phyloP scores from a whole-genome alignment of 2,888 invertebrate genomes.

The Polydrusus cervinus region DNA sequence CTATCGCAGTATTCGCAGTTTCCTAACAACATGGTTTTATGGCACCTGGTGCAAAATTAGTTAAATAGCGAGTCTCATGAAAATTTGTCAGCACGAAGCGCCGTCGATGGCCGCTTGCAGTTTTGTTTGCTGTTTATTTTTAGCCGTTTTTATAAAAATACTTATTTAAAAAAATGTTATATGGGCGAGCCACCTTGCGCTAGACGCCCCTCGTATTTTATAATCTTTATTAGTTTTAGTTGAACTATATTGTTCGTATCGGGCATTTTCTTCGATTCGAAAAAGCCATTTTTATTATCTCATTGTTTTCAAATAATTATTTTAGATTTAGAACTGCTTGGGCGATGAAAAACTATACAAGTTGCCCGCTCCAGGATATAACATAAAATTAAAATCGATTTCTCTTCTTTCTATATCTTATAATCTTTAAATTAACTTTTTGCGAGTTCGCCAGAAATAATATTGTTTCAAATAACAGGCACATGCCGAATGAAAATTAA shows the following conservation, averaged over 20 bases:
- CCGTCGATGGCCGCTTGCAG: too few species aligned
- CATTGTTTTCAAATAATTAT: conserved; percentile 66
- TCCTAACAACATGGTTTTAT: too few species aligned
- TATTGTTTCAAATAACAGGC: conserved; percentile 52
- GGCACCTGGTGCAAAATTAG: too few species aligned
- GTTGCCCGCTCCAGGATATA: conserved; percentile 49
- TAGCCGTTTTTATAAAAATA: too few species aligned
- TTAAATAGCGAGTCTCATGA: too few species aligned
- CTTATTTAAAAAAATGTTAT: too few species aligned
- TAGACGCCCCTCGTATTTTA: conserved; percentile 29
- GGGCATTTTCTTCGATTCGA: conserved; percentile 58
- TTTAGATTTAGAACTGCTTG: conserved; percentile 60
- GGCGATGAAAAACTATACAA: conserved; percentile 58
- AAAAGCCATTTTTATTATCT: conserved; percentile 61
- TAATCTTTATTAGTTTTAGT: conserved; percentile 68
- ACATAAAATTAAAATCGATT: conserved; percentile 58
- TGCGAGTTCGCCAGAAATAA: conserved; percentile 49
- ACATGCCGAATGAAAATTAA: conserved; percentile 40
- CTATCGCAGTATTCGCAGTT: too few species aligned
- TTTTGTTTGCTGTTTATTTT: too few species aligned
- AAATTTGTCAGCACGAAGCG: too few species aligned
- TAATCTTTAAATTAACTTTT: conserved; percentile 56
- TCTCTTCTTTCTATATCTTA: conserved; percentile 51
- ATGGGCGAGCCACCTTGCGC: too few species aligned
- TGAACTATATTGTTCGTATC: conserved; percentile 66